Conservation (phyloP, 2,888 invertebrate species). For the Athrips mouffetella region DNA sequence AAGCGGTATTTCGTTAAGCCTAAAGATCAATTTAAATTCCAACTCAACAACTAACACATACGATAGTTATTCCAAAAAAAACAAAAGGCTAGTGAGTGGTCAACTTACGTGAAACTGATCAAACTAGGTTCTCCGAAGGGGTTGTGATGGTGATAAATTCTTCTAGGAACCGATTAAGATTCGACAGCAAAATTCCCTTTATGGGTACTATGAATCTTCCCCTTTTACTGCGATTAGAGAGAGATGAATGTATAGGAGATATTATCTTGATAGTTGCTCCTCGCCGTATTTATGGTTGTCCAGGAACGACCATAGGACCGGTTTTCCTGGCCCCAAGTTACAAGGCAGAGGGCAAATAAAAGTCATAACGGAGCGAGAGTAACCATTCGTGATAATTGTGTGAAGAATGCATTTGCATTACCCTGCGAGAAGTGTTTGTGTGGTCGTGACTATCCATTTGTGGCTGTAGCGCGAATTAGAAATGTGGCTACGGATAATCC, state of each 20-base stretch:
- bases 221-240: constrained; percentile 58
- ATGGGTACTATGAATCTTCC: constrained; percentile 59
- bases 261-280: constrained; percentile 53
- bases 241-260: constrained; percentile 57
- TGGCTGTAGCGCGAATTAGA: constrained; percentile 20
- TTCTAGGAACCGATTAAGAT: constrained; percentile 61
- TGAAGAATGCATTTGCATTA: constrained; percentile 53
- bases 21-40: constrained; percentile 31
- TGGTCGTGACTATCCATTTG: constrained; percentile 28
- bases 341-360: constrained; percentile 60
- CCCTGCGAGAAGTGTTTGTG: constrained; percentile 35
- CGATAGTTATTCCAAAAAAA: constrained; percentile 31
- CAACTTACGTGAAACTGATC: background rate
- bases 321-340: constrained; percentile 44
- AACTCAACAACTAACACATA: constrained; percentile 33
- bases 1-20: background rate
- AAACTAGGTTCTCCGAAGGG: constrained; percentile 48
- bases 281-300: constrained; percentile 46
- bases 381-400: constrained; percentile 47
- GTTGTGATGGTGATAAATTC: constrained; percentile 64
- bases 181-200: constrained; percentile 63
- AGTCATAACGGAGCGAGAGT: constrained; percentile 62
- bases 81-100: constrained; percentile 28
- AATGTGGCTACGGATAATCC: constrained; percentile 10
- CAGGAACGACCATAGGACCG: constrained; percentile 33